A percentile compares a stretch with the other conserved stretches of the same genome.
Evolutionary conservation across 2,797 vertebrate species (phyloP).

Genomic region (Argyrosomus regius): DNA sequence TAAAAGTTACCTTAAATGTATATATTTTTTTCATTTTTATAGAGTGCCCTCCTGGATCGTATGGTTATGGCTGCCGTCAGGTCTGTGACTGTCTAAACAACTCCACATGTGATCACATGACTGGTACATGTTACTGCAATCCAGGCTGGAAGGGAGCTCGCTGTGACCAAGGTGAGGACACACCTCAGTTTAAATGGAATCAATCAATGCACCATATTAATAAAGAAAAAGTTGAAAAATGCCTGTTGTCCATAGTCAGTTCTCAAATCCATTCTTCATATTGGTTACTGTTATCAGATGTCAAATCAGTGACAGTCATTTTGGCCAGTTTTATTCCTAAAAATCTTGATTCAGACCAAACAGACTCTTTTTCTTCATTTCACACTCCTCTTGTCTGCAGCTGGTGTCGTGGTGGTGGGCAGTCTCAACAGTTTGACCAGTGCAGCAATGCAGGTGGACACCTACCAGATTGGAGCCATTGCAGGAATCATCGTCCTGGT

Average conservation of each 20-base stretch:
- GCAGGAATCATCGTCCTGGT: constrained; percentile 93
- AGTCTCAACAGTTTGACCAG: constrained; percentile 95
- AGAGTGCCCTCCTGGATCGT: constrained; percentile 93
- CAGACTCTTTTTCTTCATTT: not conserved
- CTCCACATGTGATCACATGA: constrained; percentile 97
- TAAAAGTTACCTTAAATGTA: too few species aligned
- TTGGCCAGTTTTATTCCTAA: not conserved
- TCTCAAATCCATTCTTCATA: not conserved
- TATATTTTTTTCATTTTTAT: constrained; percentile 6
- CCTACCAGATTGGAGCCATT: constrained; percentile 95
- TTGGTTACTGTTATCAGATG: not conserved
- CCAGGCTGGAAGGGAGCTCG: constrained; percentile 96
- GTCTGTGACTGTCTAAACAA: constrained; percentile 97
- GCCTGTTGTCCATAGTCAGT: not conserved
- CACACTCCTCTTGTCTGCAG: constrained; percentile 71
- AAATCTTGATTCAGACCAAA: not conserved
- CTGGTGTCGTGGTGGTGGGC: constrained; percentile 91
- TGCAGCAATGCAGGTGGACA: constrained; percentile 90
- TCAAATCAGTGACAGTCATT: not conserved
- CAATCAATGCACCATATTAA: not conserved
- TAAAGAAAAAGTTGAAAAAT: not conserved
- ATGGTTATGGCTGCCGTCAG: constrained; percentile 96
- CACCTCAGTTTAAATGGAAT: not conserved
- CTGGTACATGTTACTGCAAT: constrained; percentile 96
- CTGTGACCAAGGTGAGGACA: constrained; percentile 93